Evolutionary conservation across 2,113 vertebrate genomes (phyloP).

Genomic region (Melanotaenia duboulayi): DNA sequence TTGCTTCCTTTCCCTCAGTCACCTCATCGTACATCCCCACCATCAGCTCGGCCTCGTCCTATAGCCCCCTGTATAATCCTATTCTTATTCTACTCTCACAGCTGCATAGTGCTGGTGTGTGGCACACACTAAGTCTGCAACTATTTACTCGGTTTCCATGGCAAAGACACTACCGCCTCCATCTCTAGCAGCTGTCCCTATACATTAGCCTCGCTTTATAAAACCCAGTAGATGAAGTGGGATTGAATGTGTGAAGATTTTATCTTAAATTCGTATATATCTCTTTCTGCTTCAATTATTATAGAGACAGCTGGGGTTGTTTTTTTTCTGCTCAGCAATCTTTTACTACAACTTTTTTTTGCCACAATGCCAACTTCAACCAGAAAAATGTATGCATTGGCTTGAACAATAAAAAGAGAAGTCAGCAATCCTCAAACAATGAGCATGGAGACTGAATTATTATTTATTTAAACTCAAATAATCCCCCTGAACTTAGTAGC

Average conservation of each 20-base stretch:
- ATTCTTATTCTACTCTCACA: conserved; percentile 71
- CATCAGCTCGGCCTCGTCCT: conserved; percentile 30
- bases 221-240: conserved; percentile 41
- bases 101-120: conserved; percentile 51
- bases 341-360: conserved; percentile 36
- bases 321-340: conserved; percentile 50
- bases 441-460: conserved; percentile 15
- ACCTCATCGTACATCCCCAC: conserved; percentile 12
- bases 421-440: conserved; percentile 24
- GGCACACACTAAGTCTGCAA: conserved; percentile 47
- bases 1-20: conserved; percentile 23
- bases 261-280: conserved; percentile 53
- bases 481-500: neutral
- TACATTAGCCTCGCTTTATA: conserved; percentile 53
- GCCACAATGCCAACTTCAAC: conserved; percentile 26
- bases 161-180: conserved; percentile 43
- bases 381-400: conserved; percentile 32
- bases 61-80: conserved; percentile 45
- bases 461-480: conserved; percentile 4
- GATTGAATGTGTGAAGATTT: conserved; percentile 54
- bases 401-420: conserved; percentile 40
- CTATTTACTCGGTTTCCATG: conserved; percentile 53
- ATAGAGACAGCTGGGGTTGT: conserved; percentile 42
- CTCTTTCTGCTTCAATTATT: conserved; percentile 47
- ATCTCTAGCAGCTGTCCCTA: conserved; percentile 46